These are phyloP conservation scores for Notiomystis cincta DNA, from an alignment of 2,113 vertebrate species.

Conservation along the genomic window DNA sequence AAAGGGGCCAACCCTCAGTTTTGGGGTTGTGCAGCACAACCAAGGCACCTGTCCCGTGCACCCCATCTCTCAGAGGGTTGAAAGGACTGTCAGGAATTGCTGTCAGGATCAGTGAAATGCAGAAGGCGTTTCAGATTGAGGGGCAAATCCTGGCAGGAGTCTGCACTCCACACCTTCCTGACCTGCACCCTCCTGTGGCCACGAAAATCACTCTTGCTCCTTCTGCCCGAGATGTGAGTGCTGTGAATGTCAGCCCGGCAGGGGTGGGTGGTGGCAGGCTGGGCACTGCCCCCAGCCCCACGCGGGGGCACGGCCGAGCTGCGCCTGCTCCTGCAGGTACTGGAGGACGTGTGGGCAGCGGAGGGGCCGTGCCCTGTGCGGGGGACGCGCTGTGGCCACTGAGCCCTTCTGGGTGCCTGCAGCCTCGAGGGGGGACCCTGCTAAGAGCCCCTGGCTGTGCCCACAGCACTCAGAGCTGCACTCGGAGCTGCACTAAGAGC, in stretches of 20 bases:
- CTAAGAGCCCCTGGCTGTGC: too few relatives aligned
- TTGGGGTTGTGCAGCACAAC: neutral
- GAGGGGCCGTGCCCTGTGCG: fast-evolving
- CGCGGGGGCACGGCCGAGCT: fast-evolving
- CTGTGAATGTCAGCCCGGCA: neutral
- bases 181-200: fast-evolving
- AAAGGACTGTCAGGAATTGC: neutral
- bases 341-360: fast-evolving
- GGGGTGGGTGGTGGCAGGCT: fast-evolving
- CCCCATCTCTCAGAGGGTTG: neutral
- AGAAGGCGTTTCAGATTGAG: neutral
- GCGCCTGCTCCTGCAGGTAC: neutral
- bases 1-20: neutral
- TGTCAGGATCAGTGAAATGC: neutral
- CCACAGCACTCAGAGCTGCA: too few relatives aligned
- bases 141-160: neutral
- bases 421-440: fast-evolving
- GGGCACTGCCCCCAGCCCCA: fast-evolving
- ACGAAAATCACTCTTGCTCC: fast-evolving
- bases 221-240: too few relatives aligned
- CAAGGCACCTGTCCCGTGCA: fast-evolving
- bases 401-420: fast-evolving
- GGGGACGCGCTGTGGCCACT: neutral
- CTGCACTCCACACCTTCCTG: neutral
- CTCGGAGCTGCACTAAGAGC: too few relatives aligned